Percentiles rank a stretch among this genome's conserved stretches.
Conservation (phyloP, 2,113 vertebrate genomes). For the Melanerpes aurifrons region DNA sequence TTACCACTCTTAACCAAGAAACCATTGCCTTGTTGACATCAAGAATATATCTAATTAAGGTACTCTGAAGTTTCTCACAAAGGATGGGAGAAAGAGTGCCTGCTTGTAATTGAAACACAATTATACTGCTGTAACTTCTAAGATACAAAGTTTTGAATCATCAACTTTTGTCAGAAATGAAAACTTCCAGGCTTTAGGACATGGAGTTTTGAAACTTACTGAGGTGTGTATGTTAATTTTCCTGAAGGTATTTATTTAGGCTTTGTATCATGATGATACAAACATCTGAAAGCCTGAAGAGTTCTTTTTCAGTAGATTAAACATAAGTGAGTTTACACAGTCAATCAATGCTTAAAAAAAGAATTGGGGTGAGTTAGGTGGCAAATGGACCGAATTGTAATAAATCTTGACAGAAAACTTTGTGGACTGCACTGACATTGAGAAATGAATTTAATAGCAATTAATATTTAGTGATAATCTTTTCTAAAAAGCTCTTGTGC, state of each 20-base stretch:
- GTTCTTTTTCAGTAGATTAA: neutral
- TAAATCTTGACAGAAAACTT: neutral
- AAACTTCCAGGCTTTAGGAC: neutral
- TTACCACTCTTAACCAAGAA: neutral
- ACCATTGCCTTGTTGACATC: neutral
- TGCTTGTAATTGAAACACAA: neutral
- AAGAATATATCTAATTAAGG: neutral
- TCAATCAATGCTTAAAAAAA: neutral
- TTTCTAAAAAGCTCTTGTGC: neutral
- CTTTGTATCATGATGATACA: neutral
- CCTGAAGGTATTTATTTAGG: neutral
- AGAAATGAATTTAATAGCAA: neutral
- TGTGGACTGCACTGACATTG: rapidly evolving
- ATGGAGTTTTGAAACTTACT: neutral
- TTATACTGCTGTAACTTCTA: neutral
- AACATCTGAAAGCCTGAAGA: neutral
- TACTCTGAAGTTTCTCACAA: neutral
- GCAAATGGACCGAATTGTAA: neutral
- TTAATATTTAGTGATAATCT: neutral
- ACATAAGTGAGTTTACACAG: neutral
- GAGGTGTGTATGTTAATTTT: neutral
- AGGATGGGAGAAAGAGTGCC: neutral
- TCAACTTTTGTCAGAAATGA: neutral
- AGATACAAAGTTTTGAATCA: rapidly evolving
- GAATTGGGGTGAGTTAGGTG: neutral